Percentiles rank a stretch among this genome's conserved stretches.
Conservation (phyloP, 1,140 invertebrate species). For the Manduca sexta region DNA sequence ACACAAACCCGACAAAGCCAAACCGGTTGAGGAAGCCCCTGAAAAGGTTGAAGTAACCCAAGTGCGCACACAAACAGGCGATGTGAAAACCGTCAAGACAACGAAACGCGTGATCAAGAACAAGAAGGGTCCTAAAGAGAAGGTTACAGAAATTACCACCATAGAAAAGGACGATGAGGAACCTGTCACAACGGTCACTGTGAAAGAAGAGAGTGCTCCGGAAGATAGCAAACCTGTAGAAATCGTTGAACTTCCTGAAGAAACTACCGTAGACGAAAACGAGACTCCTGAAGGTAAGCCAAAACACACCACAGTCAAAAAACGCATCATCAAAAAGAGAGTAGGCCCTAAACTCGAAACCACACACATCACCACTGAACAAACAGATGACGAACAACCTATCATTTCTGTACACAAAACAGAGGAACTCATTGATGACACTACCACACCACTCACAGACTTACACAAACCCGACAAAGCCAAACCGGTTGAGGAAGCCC, state of each 20-base stretch:
- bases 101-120: conserved; percentile 39
- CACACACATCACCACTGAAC: conserved; percentile 49
- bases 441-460: conserved; percentile 2
- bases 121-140: conserved; percentile 34
- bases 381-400: conserved; percentile 20
- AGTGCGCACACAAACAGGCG: neutral
- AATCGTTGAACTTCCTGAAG: neutral
- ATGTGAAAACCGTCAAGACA: conserved; percentile 5
- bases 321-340: conserved; percentile 41
- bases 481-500: neutral
- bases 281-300: conserved; percentile 35
- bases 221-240: neutral
- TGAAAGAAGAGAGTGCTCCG: neutral
- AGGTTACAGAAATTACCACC: conserved; percentile 23
- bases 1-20: conserved; percentile 33
- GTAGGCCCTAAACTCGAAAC: conserved; percentile 38
- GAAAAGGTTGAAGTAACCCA: conserved; percentile 46
- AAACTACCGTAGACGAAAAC: neutral
- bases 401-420: conserved; percentile 9
- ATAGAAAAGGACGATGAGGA: conserved; percentile 3
- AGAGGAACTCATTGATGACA: conserved; percentile 2
- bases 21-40: conserved; percentile 41
- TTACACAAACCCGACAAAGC: conserved; percentile 2
- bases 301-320: conserved; percentile 41
- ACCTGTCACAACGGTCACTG: neutral